Conservation (phyloP, 2,113 vertebrate genomes). For the Natator depressus region DNA sequence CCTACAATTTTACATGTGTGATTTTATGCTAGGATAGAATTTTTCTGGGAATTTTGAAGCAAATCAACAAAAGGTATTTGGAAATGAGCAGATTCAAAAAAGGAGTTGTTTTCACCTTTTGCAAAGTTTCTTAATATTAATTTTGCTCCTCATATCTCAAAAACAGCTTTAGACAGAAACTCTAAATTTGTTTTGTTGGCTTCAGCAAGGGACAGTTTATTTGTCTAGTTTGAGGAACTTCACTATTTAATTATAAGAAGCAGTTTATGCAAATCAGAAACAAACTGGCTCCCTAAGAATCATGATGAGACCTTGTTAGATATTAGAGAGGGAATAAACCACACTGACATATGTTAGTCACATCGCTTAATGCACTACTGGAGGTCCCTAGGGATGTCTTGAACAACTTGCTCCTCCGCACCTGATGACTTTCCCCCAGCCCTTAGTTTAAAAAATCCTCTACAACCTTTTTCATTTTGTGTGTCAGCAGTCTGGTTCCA, state of each 20-base stretch:
- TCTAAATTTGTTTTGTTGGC: not conserved
- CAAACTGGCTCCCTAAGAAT: not conserved
- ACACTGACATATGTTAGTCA: not conserved
- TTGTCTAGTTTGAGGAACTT: not conserved
- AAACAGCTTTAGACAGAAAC: not conserved
- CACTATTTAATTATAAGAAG: not conserved
- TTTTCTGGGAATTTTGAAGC: not conserved
- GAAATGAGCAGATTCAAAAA: not conserved
- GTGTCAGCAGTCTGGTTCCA: too few species aligned
- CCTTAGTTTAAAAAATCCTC: too few species aligned
- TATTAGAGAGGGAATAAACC: conserved; percentile 20
- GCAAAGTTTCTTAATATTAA: not conserved
- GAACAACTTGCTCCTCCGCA: too few species aligned
- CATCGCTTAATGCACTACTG: not conserved
- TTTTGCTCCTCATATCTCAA: not conserved
- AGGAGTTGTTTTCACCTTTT: not conserved
- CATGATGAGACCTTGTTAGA: not conserved
- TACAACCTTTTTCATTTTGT: too few species aligned
- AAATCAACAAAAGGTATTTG: not conserved
- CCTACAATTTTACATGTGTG: not conserved
- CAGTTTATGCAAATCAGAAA: not conserved
- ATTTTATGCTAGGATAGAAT: not conserved
- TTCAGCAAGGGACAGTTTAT: not conserved
- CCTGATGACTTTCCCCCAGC: too few species aligned
- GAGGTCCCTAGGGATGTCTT: not conserved